Conservation (phyloP, 2,888 invertebrate species). For the Bombylius major region DNA sequence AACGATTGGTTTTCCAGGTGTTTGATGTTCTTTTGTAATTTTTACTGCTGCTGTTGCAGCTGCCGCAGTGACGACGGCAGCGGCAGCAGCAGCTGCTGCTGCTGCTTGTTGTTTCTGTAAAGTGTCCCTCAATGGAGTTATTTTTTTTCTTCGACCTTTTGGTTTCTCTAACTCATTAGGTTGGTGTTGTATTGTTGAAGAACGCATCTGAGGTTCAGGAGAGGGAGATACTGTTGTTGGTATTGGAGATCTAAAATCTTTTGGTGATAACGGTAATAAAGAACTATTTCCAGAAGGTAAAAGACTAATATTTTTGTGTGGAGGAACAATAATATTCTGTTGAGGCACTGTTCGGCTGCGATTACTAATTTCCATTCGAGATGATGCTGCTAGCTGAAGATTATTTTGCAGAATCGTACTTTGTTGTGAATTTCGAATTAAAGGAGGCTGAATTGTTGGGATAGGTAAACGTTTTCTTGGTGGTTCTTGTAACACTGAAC, state of each 20-base stretch:
- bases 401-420: not conserved
- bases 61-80: conserved; percentile 28
- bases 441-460: conserved; percentile 30
- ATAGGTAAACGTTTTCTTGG: conserved; percentile 33
- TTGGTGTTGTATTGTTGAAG: conserved; percentile 5
- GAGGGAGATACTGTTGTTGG: conserved; percentile 16
- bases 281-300: not conserved
- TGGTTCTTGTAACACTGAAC: conserved; percentile 34
- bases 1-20: conserved; percentile 1
- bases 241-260: not conserved
- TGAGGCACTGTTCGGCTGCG: not conserved
- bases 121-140: conserved; percentile 35
- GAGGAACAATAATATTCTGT: not conserved
- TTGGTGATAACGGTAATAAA: not conserved
- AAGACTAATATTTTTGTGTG: not conserved
- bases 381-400: not conserved
- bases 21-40: conserved; percentile 6
- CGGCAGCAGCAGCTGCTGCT: conserved; percentile 42
- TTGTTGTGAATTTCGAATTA: not conserved
- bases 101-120: conserved; percentile 39
- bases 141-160: conserved; percentile 35
- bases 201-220: conserved; percentile 3
- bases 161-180: conserved; percentile 21
- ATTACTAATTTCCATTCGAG: not conserved
- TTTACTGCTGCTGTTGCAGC: conserved; percentile 15